Evolutionary conservation across 2,888 invertebrate species (phyloP).

Genomic region (Isoperla grammatica): DNA sequence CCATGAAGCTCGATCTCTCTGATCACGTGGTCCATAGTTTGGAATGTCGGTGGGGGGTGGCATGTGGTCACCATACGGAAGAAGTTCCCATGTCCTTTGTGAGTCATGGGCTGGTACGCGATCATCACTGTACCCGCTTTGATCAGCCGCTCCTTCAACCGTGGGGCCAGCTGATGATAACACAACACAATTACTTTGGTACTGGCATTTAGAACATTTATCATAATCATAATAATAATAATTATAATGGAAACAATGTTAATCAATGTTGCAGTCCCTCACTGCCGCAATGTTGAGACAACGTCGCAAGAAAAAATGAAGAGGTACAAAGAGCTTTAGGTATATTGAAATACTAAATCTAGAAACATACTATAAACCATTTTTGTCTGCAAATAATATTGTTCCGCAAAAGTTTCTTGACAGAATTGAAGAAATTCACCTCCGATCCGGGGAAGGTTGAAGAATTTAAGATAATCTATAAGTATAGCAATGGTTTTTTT

Average conservation of each 20-base stretch:
- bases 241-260: neutral
- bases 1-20: constrained; percentile 60
- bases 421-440: too few species aligned
- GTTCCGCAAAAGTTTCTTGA: too few species aligned
- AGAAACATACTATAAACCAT: too few species aligned
- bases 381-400: too few species aligned
- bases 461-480: too few species aligned
- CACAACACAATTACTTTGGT: neutral
- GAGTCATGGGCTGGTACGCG: constrained; percentile 64
- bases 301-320: too few species aligned
- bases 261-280: neutral
- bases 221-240: too few species aligned
- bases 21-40: constrained; percentile 58
- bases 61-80: constrained; percentile 70
- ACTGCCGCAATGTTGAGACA: too few species aligned
- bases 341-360: too few species aligned
- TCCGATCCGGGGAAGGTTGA: too few species aligned
- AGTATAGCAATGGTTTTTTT: too few species aligned
- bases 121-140: constrained; percentile 63
- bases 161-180: constrained; percentile 55
- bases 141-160: constrained; percentile 65
- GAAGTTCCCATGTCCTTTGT: constrained; percentile 62
- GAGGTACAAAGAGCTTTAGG: too few species aligned
- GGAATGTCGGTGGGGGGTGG: constrained; percentile 55
- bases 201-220: neutral